Evolutionary conservation across 2,113 vertebrate species (phyloP), one percentile per base, ranked within the genome.

Genomic region (Deroptyus accipitrinus): DNA sequence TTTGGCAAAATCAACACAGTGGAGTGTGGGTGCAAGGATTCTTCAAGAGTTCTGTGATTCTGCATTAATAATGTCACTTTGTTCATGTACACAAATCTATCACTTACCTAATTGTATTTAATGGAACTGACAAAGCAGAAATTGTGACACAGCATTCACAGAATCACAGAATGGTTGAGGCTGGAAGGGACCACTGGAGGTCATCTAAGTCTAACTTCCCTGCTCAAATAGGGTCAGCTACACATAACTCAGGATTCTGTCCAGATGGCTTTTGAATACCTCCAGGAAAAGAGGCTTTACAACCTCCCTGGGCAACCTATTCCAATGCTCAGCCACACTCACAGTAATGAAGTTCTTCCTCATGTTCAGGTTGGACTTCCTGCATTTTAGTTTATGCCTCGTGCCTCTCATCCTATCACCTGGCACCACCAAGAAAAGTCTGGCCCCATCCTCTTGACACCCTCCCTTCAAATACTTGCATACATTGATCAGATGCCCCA

Each of bases 41-140:
- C 54, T 87, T 96, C 64, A 64, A 62, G 4, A 59, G 19, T 79
- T 92, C 39, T 59, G 57, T 59, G 57, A 59, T 59, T n/a, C 33
- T 87, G 51, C 3, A 15, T 77, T 92, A 90, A 42, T 92, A 96
- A 83, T 96, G 94, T 41, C 54, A 41, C 86, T 83, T 46, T 66
- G 27, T 42, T 92, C 37, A 37, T 69, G 19, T 70, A 42, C 55
- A 9, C 7, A 6, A 64, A 63, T 82, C 63, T 94, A 2, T 90
- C 51, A 44, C 46, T 77, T 44, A 46, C 31, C n/a, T 90, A 80
- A 57, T 51, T 82, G 86, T 68, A 80, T 91, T 86, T 77, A 57
- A 74, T 15, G 8, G 63, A 48, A 51, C 46, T 87, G 84, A 39
- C 62, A 67, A 78, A 64, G 49, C 80, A 93, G n/a, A 23, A 64